Conservation (phyloP, 2,113 vertebrate species). For the Malurus elegans region DNA sequence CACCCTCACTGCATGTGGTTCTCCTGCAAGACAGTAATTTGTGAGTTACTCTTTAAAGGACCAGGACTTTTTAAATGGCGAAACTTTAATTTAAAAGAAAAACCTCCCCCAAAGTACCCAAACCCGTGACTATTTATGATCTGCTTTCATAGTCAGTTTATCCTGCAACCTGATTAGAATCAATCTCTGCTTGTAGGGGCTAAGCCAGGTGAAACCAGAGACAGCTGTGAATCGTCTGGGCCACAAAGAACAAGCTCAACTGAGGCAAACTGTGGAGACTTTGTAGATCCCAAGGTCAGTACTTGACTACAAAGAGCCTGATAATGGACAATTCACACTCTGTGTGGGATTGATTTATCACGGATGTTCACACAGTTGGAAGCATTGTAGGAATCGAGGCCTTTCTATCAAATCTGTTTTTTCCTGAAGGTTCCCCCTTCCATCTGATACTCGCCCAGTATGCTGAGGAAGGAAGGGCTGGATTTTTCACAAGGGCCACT, state of each 20-base stretch:
- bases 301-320: background rate
- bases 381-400: background rate
- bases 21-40: background rate
- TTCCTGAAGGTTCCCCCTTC: background rate
- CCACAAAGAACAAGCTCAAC: constrained; percentile 69
- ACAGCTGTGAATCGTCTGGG: constrained; percentile 63
- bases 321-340: background rate
- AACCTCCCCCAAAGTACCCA: no score
- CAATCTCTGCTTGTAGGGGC: constrained; percentile 48
- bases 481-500: background rate
- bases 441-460: background rate
- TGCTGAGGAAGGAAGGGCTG: background rate
- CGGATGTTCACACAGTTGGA: background rate
- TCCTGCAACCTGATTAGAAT: background rate
- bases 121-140: background rate
- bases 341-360: background rate
- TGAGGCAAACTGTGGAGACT: constrained; percentile 69
- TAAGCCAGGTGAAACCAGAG: constrained; percentile 68
- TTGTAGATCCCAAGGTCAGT: constrained; percentile 75
- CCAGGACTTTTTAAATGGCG: background rate
- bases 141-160: background rate
- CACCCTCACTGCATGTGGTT: background rate
- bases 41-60: background rate
- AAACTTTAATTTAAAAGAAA: background rate
- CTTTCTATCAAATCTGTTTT: background rate